A percentile compares a stretch with the other conserved stretches of the same genome.
Evolutionary conservation across 2,888 invertebrate genomes (phyloP).

Genomic region (Drosophila mimetica): DNA sequence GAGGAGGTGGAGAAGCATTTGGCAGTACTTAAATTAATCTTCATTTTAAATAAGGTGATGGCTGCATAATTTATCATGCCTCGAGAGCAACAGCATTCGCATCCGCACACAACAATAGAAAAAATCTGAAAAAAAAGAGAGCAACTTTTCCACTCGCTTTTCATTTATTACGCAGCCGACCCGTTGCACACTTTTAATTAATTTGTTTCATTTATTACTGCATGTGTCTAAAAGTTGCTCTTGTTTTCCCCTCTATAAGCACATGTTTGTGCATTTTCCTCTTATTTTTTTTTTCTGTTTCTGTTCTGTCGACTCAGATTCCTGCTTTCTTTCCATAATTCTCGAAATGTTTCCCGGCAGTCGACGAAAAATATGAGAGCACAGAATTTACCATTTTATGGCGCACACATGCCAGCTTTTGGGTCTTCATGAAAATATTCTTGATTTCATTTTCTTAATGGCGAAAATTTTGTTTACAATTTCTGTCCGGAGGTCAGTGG

Average conservation of each 20-base stretch:
- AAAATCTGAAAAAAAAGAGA: conserved; percentile 9
- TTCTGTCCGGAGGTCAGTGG: conserved; percentile 17
- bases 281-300: no score
- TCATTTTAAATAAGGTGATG: conserved; percentile 51
- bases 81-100: conserved; percentile 8
- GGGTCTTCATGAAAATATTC: conserved; percentile 36
- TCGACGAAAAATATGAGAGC: conserved; percentile 13
- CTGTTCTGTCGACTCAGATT: conserved; percentile 13
- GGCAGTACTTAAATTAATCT: conserved; percentile 59
- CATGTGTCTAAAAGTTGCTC: conserved; percentile 36
- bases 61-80: conserved; percentile 52
- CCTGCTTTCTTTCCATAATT: conserved; percentile 25
- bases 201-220: conserved; percentile 65
- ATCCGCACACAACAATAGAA: conserved; percentile 9
- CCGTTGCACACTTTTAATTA: conserved; percentile 65
- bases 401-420: conserved; percentile 5
- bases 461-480: conserved; percentile 63
- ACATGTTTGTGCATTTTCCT: conserved; percentile 17
- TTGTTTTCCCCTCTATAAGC: conserved; percentile 9
- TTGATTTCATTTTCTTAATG: conserved; percentile 70
- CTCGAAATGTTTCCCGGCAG: conserved; percentile 12
- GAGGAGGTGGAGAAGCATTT: conserved; percentile 18
- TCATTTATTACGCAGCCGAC: conserved; percentile 57
- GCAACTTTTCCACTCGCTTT: conserved; percentile 37
- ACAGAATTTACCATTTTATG: conserved; percentile 16